These are phyloP conservation scores for Myiopsitta monachus DNA, from an alignment of 2,113 vertebrate genomes.

Conservation along the genomic window DNA sequence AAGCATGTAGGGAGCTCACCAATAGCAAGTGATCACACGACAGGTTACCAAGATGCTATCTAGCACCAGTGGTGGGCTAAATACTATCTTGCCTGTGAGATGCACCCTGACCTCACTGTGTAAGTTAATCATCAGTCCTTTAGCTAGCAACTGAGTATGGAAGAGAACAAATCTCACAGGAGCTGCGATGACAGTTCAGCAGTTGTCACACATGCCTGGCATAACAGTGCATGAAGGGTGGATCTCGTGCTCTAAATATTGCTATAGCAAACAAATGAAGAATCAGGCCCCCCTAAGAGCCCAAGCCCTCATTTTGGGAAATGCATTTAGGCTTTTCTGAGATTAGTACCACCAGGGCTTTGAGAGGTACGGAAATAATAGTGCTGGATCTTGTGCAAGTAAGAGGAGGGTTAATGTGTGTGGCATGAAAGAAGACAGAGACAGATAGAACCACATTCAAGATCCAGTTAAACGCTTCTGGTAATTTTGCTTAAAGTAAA, in stretches of 20 bases:
- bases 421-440: background rate
- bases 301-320: background rate
- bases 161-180: background rate
- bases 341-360: background rate
- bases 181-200: background rate
- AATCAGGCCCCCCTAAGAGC: background rate
- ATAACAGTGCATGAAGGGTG: rapidly evolving
- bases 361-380: background rate
- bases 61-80: background rate
- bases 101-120: background rate
- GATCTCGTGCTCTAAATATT: background rate
- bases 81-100: background rate
- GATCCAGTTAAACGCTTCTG: background rate
- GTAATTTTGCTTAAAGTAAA: background rate
- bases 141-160: rapidly evolving
- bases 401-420: background rate
- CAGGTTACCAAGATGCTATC: background rate
- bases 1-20: background rate
- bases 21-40: background rate
- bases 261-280: background rate
- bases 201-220: background rate
- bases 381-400: background rate
- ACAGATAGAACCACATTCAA: background rate
- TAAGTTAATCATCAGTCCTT: background rate
- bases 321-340: background rate